Conservation (phyloP, 2,113 vertebrate species). For the Tachycineta bicolor region DNA sequence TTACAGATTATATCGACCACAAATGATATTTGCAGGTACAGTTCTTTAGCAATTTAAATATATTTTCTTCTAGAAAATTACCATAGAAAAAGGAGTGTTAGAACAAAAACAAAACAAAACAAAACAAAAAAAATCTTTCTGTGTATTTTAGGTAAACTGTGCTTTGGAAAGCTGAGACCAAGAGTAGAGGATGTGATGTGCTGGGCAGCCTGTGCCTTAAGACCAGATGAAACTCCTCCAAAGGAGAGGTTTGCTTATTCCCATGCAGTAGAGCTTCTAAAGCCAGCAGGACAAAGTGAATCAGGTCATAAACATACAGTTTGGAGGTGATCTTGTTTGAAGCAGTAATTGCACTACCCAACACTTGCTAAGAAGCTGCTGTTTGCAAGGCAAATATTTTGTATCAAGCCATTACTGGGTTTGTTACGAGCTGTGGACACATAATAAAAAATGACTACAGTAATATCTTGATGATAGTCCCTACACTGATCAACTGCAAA, state of each 20-base stretch:
- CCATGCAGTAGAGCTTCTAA: neutral
- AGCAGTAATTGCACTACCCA: neutral
- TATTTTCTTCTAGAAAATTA: neutral
- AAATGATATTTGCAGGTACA: neutral
- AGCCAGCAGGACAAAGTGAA: conserved; percentile 9
- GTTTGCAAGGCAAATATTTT: conserved; percentile 50
- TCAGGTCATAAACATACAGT: neutral
- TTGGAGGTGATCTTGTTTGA: conserved; percentile 10
- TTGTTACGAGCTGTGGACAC: neutral
- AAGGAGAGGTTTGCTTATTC: neutral
- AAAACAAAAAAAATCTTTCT: neutral
- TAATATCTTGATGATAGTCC: conserved; percentile 75
- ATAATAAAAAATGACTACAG: conserved; percentile 55
- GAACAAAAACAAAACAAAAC: neutral
- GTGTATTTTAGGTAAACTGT: neutral
- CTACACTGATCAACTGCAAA: conserved; percentile 82
- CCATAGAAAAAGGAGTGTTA: neutral
- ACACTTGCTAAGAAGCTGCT: conserved; percentile 26
- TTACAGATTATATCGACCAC: neutral
- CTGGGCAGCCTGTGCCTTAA: neutral
- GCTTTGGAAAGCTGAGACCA: neutral
- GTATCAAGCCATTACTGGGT: conserved; percentile 2
- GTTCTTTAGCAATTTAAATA: neutral
- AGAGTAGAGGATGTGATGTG: neutral
- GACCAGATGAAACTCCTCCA: neutral